A percentile compares a stretch with the other conserved stretches of the same genome.
Evolutionary conservation across 1,140 invertebrate species (phyloP).

Genomic region (Cryptotermes secundus): DNA sequence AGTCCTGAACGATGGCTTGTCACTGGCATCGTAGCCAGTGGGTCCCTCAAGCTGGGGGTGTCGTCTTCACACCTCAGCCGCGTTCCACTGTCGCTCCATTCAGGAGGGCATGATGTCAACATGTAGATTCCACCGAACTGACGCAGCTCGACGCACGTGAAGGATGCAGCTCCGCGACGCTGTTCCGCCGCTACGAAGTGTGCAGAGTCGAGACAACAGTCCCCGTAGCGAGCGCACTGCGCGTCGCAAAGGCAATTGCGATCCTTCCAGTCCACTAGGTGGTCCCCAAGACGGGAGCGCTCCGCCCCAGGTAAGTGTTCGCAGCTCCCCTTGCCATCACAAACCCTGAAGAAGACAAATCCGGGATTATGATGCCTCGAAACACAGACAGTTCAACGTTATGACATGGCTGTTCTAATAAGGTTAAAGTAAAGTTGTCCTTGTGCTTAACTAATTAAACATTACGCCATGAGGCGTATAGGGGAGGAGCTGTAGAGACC

Average conservation of each 20-base stretch:
- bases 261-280: constrained; percentile 45
- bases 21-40: constrained; percentile 49
- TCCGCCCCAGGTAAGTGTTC: constrained; percentile 19
- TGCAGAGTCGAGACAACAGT: constrained; percentile 54
- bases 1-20: constrained; percentile 48
- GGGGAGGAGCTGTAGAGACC: too few species aligned
- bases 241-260: constrained; percentile 56
- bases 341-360: constrained; percentile 36
- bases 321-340: constrained; percentile 40
- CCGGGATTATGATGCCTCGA: neutral
- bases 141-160: constrained; percentile 47
- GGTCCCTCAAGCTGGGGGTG: constrained; percentile 42
- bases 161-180: constrained; percentile 38
- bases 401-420: too few species aligned
- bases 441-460: too few species aligned
- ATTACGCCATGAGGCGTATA: too few species aligned
- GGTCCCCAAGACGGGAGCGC: constrained; percentile 36
- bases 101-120: constrained; percentile 47
- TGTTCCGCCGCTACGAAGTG: constrained; percentile 44
- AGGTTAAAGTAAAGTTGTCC: too few species aligned
- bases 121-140: constrained; percentile 53
- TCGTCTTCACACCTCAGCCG: constrained; percentile 39
- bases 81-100: constrained; percentile 14
- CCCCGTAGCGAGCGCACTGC: constrained; percentile 51
- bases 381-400: neutral